phyloP scores from a whole-genome alignment of 2,797 vertebrate genomes.

The Bovichtus diacanthus region DNA sequence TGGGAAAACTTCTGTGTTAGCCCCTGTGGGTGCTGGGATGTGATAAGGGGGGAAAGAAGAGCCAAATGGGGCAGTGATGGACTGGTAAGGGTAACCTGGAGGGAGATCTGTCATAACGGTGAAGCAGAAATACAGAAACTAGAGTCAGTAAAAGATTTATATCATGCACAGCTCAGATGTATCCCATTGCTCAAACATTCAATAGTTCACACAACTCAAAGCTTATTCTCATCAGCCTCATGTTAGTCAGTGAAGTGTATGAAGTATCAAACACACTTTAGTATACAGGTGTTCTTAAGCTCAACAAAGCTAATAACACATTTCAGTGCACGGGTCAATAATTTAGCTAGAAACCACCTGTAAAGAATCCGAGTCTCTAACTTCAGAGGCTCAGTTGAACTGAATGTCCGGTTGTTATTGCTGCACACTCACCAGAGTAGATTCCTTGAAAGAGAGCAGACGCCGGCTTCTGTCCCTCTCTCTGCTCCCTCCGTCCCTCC shows the following conservation, averaged over 20 bases:
- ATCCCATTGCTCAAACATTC: not conserved
- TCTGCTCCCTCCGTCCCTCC: slow-evolving; percentile 86
- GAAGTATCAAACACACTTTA: too few species aligned
- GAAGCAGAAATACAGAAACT: slow-evolving; percentile 24
- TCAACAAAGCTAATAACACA: not conserved
- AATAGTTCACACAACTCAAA: too few species aligned
- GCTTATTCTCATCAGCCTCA: too few species aligned
- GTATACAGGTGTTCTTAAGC: not conserved
- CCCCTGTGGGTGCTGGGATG: slow-evolving; percentile 84
- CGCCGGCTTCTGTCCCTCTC: slow-evolving; percentile 86
- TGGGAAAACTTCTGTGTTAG: slow-evolving; percentile 85
- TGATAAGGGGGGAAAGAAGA: slow-evolving; percentile 90
- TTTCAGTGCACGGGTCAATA: not conserved
- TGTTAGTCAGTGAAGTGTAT: too few species aligned
- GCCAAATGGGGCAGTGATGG: slow-evolving; percentile 90
- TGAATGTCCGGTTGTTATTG: not conserved
- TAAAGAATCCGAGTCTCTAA: not conserved
- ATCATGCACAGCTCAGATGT: not conserved
- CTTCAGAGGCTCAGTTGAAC: not conserved
- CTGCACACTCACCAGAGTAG: slow-evolving; percentile 88
- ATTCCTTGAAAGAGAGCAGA: slow-evolving; percentile 86
- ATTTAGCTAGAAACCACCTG: not conserved
- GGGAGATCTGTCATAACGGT: slow-evolving; percentile 86
- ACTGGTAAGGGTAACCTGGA: slow-evolving; percentile 91
- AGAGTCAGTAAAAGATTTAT: not conserved